Percentiles rank a stretch among this genome's conserved stretches.
phyloP scores from a whole-genome alignment of 2,888 invertebrate genomes.

The Cantharis rustica region DNA sequence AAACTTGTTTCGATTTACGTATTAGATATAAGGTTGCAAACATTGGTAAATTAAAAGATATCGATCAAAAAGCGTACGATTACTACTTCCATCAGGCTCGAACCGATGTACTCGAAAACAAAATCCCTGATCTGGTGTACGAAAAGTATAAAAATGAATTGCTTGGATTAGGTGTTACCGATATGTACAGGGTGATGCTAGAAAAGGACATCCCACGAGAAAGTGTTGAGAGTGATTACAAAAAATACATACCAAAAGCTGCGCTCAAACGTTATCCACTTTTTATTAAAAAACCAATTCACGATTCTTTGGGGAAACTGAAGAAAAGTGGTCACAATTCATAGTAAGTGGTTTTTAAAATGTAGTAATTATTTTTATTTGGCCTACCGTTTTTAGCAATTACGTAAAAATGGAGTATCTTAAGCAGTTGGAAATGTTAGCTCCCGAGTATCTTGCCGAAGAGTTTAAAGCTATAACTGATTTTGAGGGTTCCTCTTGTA shows the following conservation, averaged over 20 bases:
- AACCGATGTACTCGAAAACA: conserved; percentile 78
- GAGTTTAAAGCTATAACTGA: conserved; percentile 71
- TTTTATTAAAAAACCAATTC: conserved; percentile 77
- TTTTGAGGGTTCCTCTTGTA: conserved; percentile 70
- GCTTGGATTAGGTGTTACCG: conserved; percentile 82
- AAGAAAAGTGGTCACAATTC: conserved; percentile 66
- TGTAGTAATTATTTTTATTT: conserved; percentile 1
- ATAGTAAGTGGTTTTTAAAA: conserved; percentile 55
- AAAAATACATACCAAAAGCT: conserved; percentile 81
- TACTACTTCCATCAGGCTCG: conserved; percentile 87
- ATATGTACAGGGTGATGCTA: conserved; percentile 84
- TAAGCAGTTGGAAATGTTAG: conserved; percentile 78
- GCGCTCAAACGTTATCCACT: conserved; percentile 75
- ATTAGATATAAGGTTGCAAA: conserved; percentile 78
- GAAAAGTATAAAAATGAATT: conserved; percentile 78
- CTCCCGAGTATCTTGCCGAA: conserved; percentile 81
- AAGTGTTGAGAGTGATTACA: conserved; percentile 76
- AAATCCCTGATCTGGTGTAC: conserved; percentile 78
- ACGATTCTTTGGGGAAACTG: conserved; percentile 65
- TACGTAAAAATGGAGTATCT: conserved; percentile 80
- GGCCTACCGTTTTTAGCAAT: conserved; percentile 47
- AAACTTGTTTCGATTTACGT: conserved; percentile 72
- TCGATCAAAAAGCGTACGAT: conserved; percentile 78
- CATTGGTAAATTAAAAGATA: conserved; percentile 64
- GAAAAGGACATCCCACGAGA: conserved; percentile 72